A percentile compares a stretch with the other conserved stretches of the same genome.
phyloP scores from a whole-genome alignment of 2,797 vertebrate species.

The Urocyon cinereoargenteus region DNA sequence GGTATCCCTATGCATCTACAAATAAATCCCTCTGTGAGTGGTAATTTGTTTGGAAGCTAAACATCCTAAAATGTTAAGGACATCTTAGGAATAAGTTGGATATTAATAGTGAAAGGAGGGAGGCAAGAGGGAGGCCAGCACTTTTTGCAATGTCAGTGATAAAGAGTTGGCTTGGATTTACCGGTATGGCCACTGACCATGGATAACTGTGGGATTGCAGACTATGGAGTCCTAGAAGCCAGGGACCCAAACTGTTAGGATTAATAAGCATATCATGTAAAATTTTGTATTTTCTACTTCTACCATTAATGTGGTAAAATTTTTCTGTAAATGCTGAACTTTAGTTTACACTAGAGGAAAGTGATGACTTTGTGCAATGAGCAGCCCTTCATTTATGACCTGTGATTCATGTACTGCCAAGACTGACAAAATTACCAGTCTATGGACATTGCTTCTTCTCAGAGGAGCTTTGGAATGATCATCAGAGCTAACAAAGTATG shows the following conservation, averaged over 20 bases:
- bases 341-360: neutral
- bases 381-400: neutral
- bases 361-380: neutral
- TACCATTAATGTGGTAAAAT: neutral
- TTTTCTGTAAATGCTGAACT: neutral
- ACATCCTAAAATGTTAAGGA: neutral
- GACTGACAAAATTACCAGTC: neutral
- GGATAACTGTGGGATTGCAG: neutral
- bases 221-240: neutral
- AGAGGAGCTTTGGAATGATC: neutral
- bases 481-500: neutral
- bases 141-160: neutral
- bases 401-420: neutral
- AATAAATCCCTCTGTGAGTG: neutral
- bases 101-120: constrained; percentile 11
- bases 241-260: neutral
- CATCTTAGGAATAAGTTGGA: neutral
- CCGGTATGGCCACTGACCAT: neutral
- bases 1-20: neutral
- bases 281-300: neutral
- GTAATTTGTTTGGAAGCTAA: constrained; percentile 4
- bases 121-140: neutral
- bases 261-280: neutral
- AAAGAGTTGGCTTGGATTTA: neutral
- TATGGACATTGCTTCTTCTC: neutral